Evolutionary conservation across 23 tunicate species (phyloP).

Genomic region (Oikopleura dioica): DNA sequence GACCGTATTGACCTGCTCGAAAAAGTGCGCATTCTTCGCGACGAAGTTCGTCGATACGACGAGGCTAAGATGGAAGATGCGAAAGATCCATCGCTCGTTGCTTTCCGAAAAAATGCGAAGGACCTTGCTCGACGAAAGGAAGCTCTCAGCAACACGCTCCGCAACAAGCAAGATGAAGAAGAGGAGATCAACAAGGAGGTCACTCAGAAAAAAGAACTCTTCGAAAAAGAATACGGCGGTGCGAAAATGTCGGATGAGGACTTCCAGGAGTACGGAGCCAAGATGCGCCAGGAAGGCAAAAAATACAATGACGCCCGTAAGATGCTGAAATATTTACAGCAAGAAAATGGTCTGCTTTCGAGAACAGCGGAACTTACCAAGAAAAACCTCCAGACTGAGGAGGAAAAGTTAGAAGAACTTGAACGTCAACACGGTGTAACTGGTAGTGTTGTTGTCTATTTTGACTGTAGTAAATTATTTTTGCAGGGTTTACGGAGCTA

Average conservation of each 20-base stretch:
- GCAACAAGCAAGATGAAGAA: background rate
- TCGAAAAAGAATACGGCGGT: background rate
- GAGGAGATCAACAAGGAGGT: background rate
- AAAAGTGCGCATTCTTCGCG: background rate
- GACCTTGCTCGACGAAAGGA: background rate
- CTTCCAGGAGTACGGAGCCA: background rate
- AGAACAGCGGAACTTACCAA: background rate
- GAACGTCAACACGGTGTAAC: background rate
- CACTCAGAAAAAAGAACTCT: background rate
- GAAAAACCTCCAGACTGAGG: background rate
- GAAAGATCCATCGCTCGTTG: background rate
- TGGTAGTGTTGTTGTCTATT: too few species aligned
- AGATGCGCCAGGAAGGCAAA: background rate
- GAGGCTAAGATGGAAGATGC: background rate
- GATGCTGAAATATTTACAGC: background rate
- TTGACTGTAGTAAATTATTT: too few species aligned
- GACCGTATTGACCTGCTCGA: background rate
- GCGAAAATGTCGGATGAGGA: background rate
- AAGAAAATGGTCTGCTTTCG: background rate
- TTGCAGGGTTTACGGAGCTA: background rate
- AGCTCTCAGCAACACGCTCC: background rate
- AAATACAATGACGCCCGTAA: background rate
- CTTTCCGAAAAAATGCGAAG: background rate
- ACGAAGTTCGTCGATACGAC: background rate
- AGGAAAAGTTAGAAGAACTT: background rate